Percentiles rank a stretch among this genome's conserved stretches.
phyloP scores from a whole-genome alignment of 2,113 vertebrate genomes.

The Zosterops japonicus region DNA sequence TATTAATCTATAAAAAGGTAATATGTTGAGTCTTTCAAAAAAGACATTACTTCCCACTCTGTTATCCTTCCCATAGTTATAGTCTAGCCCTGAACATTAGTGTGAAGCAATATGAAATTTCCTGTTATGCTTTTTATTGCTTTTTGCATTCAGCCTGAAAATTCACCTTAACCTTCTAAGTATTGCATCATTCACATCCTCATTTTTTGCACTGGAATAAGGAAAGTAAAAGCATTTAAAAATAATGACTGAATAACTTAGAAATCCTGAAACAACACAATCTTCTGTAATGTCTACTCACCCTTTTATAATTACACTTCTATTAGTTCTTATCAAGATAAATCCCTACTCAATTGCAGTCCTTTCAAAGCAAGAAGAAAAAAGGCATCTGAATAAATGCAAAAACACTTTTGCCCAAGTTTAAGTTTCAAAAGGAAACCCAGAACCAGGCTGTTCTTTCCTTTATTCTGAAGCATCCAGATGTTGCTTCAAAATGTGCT shows the following conservation, averaged over 20 bases:
- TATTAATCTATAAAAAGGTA: not conserved
- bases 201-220: not conserved
- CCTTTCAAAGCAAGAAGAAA: not conserved
- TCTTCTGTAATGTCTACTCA: not conserved
- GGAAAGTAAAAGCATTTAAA: not conserved
- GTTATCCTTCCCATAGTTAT: slow-evolving; percentile 65
- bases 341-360: not conserved
- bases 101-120: slow-evolving; percentile 75
- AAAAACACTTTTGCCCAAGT: not conserved
- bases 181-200: not conserved
- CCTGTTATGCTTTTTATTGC: slow-evolving; percentile 73
- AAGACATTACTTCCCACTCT: slow-evolving; percentile 64
- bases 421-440: not conserved
- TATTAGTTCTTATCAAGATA: not conserved
- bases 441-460: not conserved
- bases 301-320: not conserved
- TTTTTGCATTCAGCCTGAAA: slow-evolving; percentile 43
- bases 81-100: slow-evolving; percentile 72
- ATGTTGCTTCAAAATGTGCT: not conserved
- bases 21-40: not conserved
- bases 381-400: not conserved
- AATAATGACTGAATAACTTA: not conserved
- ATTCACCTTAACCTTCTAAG: not conserved
- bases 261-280: not conserved
- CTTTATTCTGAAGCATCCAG: not conserved